A percentile compares a stretch with the other conserved stretches of the same genome.
Evolutionary conservation across 2,113 vertebrate genomes (phyloP).

Genomic region (Chaetorhynchus papuensis): DNA sequence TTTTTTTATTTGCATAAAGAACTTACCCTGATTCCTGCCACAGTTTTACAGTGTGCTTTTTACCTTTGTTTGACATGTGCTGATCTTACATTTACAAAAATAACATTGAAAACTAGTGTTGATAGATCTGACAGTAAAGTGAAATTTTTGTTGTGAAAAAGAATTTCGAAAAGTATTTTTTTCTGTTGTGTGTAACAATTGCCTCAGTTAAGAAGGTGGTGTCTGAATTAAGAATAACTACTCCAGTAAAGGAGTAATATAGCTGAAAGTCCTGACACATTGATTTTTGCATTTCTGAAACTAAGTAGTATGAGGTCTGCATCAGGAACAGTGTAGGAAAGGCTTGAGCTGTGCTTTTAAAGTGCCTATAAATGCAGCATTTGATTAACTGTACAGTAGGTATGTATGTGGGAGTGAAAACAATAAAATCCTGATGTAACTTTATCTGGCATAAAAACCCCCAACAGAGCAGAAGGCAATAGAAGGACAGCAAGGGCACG

Average conservation of each 20-base stretch:
- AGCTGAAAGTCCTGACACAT: not conserved
- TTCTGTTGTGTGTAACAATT: not conserved
- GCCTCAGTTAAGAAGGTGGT: not conserved
- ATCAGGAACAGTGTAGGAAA: not conserved
- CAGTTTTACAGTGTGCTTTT: not conserved
- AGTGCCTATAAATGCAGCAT: not conserved
- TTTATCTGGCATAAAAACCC: not conserved
- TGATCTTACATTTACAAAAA: not conserved
- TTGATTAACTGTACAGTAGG: not conserved
- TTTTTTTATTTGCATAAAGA: not conserved
- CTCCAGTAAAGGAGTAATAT: not conserved
- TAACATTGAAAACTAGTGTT: not conserved
- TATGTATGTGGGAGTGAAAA: not conserved
- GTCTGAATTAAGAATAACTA: not conserved
- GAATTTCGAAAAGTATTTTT: not conserved
- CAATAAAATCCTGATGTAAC: not conserved
- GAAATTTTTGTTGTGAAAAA: not conserved
- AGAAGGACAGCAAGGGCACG: not conserved
- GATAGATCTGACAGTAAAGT: not conserved
- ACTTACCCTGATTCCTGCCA: not conserved
- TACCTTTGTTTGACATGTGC: not conserved
- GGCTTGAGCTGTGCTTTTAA: not conserved
- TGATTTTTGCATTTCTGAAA: constrained; percentile 3
- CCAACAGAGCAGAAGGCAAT: not conserved
- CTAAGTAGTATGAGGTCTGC: not conserved